Evolutionary conservation across 2,113 vertebrate species (phyloP).

Genomic region (Neomonachus schauinslandi): DNA sequence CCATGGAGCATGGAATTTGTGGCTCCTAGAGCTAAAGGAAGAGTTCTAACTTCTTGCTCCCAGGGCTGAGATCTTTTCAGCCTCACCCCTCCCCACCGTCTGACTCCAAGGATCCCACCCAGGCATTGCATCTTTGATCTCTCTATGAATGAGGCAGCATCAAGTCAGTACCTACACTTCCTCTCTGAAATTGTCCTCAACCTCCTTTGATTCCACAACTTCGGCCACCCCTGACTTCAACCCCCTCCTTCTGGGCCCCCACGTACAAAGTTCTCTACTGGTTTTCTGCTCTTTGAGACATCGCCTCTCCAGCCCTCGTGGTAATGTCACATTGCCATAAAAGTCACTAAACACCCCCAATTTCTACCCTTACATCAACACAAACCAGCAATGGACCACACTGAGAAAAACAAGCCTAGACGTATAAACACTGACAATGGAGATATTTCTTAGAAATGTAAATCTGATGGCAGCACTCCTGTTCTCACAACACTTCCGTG

Average conservation of each 20-base stretch:
- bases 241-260: background rate
- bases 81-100: background rate
- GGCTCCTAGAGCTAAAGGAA: background rate
- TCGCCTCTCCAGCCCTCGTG: background rate
- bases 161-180: background rate
- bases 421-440: background rate
- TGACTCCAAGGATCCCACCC: background rate
- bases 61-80: background rate
- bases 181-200: background rate
- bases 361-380: background rate
- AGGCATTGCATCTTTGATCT: background rate
- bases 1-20: background rate
- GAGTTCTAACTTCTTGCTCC: background rate
- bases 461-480: background rate
- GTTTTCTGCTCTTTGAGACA: background rate
- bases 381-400: background rate
- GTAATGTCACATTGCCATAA: background rate
- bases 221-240: background rate
- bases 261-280: background rate
- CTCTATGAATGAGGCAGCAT: background rate
- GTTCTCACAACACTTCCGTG: background rate
- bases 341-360: background rate
- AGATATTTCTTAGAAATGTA: background rate
- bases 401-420: background rate
- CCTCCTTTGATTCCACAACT: background rate